Evolutionary conservation across 2,888 invertebrate genomes (phyloP).

Genomic region (Nematopogon swammerdamellus): DNA sequence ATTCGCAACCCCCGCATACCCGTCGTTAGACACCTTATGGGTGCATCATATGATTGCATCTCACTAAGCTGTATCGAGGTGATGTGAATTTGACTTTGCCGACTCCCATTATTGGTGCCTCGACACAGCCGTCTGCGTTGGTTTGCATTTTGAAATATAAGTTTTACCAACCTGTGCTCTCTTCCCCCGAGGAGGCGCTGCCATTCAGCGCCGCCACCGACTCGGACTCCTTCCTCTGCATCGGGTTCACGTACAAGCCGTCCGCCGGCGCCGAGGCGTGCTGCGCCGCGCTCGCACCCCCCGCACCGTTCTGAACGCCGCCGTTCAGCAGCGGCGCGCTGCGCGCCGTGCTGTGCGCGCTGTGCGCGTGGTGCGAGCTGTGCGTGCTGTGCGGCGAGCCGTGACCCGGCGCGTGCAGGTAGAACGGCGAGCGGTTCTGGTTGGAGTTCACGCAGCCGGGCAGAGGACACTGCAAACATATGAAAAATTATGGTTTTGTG

Average conservation of each 20-base stretch:
- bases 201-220: conserved; percentile 20
- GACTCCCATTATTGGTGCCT: no score
- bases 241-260: conserved; percentile 82
- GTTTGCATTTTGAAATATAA: no score
- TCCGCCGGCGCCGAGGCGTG: conserved; percentile 59
- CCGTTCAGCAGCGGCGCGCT: background rate
- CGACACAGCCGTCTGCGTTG: no score
- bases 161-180: conserved; percentile 50
- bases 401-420: conserved; percentile 67
- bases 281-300: conserved; percentile 54
- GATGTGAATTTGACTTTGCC: no score
- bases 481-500: background rate
- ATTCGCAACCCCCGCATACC: no score
- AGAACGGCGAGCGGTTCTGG: conserved; percentile 62
- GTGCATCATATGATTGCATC: no score
- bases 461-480: conserved; percentile 48
- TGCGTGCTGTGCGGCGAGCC: conserved; percentile 10
- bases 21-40: no score
- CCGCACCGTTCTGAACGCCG: conserved; percentile 17
- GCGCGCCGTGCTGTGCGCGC: conserved; percentile 25
- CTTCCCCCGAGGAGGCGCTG: conserved; percentile 42
- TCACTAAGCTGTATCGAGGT: no score
- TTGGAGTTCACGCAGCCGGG: conserved; percentile 51
- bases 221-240: conserved; percentile 51
- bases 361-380: conserved; percentile 3